Evolutionary conservation across 2,113 vertebrate genomes (phyloP).

Genomic region (Toxostoma redivivum): DNA sequence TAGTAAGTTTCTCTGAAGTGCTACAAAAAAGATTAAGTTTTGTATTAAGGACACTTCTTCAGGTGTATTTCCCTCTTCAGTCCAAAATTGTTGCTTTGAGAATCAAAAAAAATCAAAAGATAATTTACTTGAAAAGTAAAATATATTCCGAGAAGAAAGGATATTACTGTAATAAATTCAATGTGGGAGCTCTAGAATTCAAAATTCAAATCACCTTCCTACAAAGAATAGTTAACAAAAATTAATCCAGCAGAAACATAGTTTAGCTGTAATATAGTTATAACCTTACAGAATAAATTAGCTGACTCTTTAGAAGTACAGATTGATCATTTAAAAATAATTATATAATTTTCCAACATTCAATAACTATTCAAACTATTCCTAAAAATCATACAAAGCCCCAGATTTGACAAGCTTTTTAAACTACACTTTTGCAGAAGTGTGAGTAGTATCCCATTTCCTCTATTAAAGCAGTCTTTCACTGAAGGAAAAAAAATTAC

Average conservation of each 20-base stretch:
- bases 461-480: background rate
- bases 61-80: background rate
- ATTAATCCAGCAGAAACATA: background rate
- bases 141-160: background rate
- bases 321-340: fast-evolving
- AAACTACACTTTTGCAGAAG: background rate
- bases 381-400: background rate
- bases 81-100: background rate
- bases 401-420: background rate
- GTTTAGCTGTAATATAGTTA: background rate
- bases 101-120: background rate
- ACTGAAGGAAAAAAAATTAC: background rate
- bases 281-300: background rate
- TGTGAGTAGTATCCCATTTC: background rate
- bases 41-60: background rate
- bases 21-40: background rate
- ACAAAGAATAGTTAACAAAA: background rate
- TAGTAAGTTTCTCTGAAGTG: background rate
- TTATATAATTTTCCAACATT: background rate
- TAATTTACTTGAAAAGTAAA: background rate
- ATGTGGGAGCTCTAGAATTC: background rate
- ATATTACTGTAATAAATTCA: background rate
- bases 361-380: background rate
- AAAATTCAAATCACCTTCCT: background rate
- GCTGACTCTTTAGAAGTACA: background rate